These are phyloP conservation scores for Athalia cordata DNA, from an alignment of 2,888 invertebrate species.

Conservation along the genomic window DNA sequence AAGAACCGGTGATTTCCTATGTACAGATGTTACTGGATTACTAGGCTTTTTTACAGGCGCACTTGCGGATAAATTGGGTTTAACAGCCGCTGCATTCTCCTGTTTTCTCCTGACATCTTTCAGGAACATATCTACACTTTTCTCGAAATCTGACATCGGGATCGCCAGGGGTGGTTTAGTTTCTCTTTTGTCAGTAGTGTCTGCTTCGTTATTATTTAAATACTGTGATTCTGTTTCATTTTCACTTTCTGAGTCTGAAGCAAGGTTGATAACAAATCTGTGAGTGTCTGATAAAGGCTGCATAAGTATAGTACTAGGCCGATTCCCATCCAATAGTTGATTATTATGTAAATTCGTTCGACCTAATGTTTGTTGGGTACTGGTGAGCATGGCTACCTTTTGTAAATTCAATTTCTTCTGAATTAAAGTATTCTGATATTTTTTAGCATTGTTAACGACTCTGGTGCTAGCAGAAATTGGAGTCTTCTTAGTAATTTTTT, in stretches of 20 bases:
- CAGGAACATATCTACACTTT: constrained; percentile 68
- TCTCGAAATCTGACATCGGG: constrained; percentile 68
- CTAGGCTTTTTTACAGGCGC: constrained; percentile 45
- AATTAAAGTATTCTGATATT: constrained; percentile 61
- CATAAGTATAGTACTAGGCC: constrained; percentile 55
- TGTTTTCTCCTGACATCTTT: constrained; percentile 66
- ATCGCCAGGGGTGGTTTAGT: constrained; percentile 53
- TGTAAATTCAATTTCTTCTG: constrained; percentile 63
- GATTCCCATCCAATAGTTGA: constrained; percentile 54
- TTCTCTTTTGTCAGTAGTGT: constrained; percentile 29
- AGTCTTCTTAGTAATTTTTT: constrained; percentile 60
- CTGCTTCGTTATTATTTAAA: constrained; percentile 33
- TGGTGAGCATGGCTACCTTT: constrained; percentile 54
- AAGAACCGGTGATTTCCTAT: constrained; percentile 45
- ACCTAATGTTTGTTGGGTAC: constrained; percentile 47
- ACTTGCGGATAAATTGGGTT: constrained; percentile 42
- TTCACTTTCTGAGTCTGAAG: constrained; percentile 68
- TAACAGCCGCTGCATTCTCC: constrained; percentile 58
- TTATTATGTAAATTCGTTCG: constrained; percentile 52
- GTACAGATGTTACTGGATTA: constrained; percentile 30
- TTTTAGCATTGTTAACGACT: constrained; percentile 67
- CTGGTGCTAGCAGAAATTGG: constrained; percentile 61
- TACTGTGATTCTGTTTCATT: constrained; percentile 57
- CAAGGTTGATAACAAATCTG: constrained; percentile 65
- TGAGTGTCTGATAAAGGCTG: constrained; percentile 54